Evolutionary conservation across 2,888 invertebrate species (phyloP), one percentile per base, ranked within the genome.

Genomic region (Prosapia bicincta): DNA sequence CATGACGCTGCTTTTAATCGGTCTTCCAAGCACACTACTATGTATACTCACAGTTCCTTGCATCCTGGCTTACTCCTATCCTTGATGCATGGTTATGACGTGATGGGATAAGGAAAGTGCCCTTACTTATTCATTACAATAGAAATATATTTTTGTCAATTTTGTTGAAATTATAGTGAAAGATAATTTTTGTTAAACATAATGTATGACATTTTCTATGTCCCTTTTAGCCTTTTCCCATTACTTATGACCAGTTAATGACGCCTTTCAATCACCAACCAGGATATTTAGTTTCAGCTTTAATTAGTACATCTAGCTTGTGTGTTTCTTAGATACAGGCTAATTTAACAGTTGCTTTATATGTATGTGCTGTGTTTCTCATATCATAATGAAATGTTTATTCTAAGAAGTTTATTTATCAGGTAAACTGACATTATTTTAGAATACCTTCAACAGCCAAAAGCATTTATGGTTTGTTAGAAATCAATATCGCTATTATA

Each of bases 101-200:
- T 72, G 73, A 73, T 73, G 75, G 75, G 75, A 75, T 71, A 67
- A 75, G 75, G 75, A 75, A 75, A 75, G 71, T 75, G 75, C 75
- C 75, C 71, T 26, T 70, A 66, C 30, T 67, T 66, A 38, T 38
- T 25, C n/a, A 71, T 71, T 26, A 65, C 26, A 71, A 26, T 72
- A 30, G 28, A 28, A n/a, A n/a, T 38, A 26, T 72, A 65, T 66
- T 30, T 69, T 5, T 23, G 6, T 69, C n/a, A 20, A 26, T 69
- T 28, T 28, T 3, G 28, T 69, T 25, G n/a, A 30, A 30, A 30
- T 7, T 7, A 30, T 7, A 30, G 5, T 30, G 5, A 30, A 7
- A 7, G 9, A 9, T 30, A 30, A 30, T 30, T 30, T 9, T 7
- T 7, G 6, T 30, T 30, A 9, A 30, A 30, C n/a, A 38, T 54